Evolutionary conservation across 2,888 invertebrate genomes (phyloP).

Genomic region (Pecten maximus): DNA sequence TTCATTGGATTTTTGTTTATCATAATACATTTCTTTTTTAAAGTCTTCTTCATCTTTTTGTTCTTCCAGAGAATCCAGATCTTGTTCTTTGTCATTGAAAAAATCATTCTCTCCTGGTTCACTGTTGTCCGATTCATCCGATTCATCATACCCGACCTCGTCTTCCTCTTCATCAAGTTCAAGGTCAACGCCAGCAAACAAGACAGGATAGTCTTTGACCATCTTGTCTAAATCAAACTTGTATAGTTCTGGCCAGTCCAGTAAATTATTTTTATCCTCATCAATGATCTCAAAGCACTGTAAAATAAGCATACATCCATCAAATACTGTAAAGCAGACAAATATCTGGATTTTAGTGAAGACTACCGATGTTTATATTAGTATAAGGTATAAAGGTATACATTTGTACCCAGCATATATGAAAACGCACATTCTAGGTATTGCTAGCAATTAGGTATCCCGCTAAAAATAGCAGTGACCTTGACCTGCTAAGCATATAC

Average conservation of each 20-base stretch:
- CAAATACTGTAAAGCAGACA: neutral
- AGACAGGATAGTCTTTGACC: neutral
- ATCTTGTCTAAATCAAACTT: slow-evolving; percentile 1
- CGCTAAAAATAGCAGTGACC: no score
- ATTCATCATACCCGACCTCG: neutral
- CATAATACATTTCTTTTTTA: neutral
- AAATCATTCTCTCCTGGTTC: neutral
- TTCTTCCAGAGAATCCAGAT: neutral
- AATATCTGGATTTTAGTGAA: no score
- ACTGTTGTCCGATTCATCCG: neutral
- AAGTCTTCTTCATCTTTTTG: neutral
- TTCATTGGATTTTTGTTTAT: neutral
- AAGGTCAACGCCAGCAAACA: neutral
- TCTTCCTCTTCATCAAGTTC: neutral
- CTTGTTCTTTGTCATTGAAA: neutral
- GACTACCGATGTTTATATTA: no score
- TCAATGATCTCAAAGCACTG: neutral
- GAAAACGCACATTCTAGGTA: no score
- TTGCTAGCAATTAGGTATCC: no score
- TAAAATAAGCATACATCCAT: no score
- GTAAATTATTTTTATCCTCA: neutral
- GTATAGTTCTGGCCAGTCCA: slow-evolving; percentile 1
- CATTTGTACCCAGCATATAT: no score
- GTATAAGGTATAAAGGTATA: no score
- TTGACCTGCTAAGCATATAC: no score